phyloP scores from a whole-genome alignment of 2,888 invertebrate genomes.

The Lithosia quadra region DNA sequence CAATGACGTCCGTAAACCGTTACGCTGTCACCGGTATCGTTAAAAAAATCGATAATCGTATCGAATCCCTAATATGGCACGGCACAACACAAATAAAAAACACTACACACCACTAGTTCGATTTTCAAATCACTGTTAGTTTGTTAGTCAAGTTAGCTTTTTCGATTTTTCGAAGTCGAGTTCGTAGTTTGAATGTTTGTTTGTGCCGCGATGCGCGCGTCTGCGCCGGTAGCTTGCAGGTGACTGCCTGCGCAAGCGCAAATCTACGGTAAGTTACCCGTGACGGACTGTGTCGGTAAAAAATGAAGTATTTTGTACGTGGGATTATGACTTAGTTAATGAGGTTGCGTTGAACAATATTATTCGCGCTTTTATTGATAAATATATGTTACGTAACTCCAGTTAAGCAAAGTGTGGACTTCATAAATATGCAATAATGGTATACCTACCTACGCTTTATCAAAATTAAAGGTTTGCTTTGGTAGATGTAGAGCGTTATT shows the following conservation, averaged over 20 bases:
- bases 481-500: slow-evolving; percentile 1
- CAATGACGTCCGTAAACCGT: slow-evolving; percentile 61
- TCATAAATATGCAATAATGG: slow-evolving; percentile 10
- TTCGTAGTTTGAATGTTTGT: slow-evolving; percentile 59
- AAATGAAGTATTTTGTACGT: slow-evolving; percentile 66
- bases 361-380: slow-evolving; percentile 28
- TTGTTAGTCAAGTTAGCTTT: slow-evolving; percentile 62
- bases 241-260: slow-evolving; percentile 76
- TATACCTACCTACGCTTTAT: background rate
- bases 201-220: slow-evolving; percentile 69
- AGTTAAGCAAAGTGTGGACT: slow-evolving; percentile 29
- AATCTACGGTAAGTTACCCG: slow-evolving; percentile 66
- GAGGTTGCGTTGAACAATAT: slow-evolving; percentile 38
- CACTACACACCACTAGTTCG: slow-evolving; percentile 66
- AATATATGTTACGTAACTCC: slow-evolving; percentile 23
- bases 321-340: slow-evolving; percentile 60
- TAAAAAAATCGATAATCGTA: slow-evolving; percentile 62
- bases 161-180: slow-evolving; percentile 66
- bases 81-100: slow-evolving; percentile 62
- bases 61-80: slow-evolving; percentile 69
- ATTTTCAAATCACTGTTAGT: slow-evolving; percentile 68
- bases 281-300: slow-evolving; percentile 65
- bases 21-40: slow-evolving; percentile 71
- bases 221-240: slow-evolving; percentile 77
- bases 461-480: slow-evolving; percentile 2